phyloP scores from a whole-genome alignment of 1,140 invertebrate genomes.

The Tribolium castaneum region DNA sequence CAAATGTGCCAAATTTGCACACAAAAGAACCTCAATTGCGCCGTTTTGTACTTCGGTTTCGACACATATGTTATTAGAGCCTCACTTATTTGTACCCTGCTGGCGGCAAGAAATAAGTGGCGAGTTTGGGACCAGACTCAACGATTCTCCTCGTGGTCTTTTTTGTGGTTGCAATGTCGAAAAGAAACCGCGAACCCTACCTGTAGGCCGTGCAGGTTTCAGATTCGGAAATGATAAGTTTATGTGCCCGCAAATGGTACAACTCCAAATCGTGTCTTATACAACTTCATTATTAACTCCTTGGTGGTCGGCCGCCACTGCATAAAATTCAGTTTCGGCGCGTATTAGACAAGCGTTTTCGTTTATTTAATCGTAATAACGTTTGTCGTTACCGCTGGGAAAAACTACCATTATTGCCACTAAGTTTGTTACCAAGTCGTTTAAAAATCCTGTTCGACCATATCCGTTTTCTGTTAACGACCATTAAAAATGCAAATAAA shows the following conservation, averaged over 20 bases:
- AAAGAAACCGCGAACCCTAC: slow-evolving; percentile 19
- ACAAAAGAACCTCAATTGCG: slow-evolving; percentile 1
- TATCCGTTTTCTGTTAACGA: slow-evolving; percentile 9
- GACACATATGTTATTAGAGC: slow-evolving; percentile 22
- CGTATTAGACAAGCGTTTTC: background rate
- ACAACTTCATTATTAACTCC: no score
- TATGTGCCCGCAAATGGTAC: background rate
- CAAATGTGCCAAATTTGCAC: background rate
- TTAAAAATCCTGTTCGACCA: slow-evolving; percentile 21
- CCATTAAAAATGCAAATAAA: background rate
- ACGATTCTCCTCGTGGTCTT: slow-evolving; percentile 10
- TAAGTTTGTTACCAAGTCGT: background rate
- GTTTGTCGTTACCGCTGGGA: background rate
- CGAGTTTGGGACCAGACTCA: background rate
- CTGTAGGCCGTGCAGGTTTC: background rate
- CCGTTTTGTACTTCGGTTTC: background rate
- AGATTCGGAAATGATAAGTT: slow-evolving; percentile 9
- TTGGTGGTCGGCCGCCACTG: no score
- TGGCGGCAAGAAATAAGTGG: slow-evolving; percentile 23
- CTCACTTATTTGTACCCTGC: slow-evolving; percentile 3
- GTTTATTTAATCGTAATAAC: background rate
- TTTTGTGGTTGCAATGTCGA: slow-evolving; percentile 18
- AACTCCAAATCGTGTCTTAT: no score
- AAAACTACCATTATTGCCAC: background rate
- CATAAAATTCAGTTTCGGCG: no score